Percentiles rank a stretch among this genome's conserved stretches.
These are phyloP conservation scores for Pungitius pungitius DNA, from an alignment of 2,113 vertebrate genomes.

Conservation along the genomic window DNA sequence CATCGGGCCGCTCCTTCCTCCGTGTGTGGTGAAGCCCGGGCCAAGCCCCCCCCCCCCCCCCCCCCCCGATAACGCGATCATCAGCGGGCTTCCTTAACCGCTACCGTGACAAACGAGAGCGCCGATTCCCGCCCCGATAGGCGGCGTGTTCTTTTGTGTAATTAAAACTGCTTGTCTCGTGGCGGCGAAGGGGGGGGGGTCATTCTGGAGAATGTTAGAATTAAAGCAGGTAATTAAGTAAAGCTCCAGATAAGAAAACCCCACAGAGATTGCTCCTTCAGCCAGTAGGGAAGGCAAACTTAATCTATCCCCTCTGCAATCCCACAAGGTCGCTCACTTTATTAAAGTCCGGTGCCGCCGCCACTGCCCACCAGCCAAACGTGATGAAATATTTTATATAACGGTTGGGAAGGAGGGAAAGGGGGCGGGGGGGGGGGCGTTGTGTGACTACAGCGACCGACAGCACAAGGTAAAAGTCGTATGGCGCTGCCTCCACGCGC, in stretches of 20 bases:
- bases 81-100: slow-evolving; percentile 82
- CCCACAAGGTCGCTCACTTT: slow-evolving; percentile 90
- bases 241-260: slow-evolving; percentile 89
- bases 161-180: slow-evolving; percentile 91
- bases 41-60: no score
- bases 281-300: slow-evolving; percentile 83
- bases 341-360: slow-evolving; percentile 85
- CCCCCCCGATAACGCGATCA: slow-evolving; percentile 82
- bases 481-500: slow-evolving; percentile 47
- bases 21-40: slow-evolving; percentile 71
- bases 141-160: slow-evolving; percentile 91
- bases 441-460: neutral
- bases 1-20: slow-evolving; percentile 59
- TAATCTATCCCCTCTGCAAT: slow-evolving; percentile 89
- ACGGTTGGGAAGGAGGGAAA: slow-evolving; percentile 77
- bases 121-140: slow-evolving; percentile 84
- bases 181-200: slow-evolving; percentile 85
- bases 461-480: slow-evolving; percentile 37
- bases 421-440: neutral
- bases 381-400: slow-evolving; percentile 93
- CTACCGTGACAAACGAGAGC: slow-evolving; percentile 88
- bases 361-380: slow-evolving; percentile 81
- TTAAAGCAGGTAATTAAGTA: slow-evolving; percentile 98
- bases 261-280: slow-evolving; percentile 83
- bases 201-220: slow-evolving; percentile 93